These are phyloP conservation scores for Mesoligia furuncula DNA, from an alignment of 2,888 invertebrate species.

Conservation along the genomic window DNA sequence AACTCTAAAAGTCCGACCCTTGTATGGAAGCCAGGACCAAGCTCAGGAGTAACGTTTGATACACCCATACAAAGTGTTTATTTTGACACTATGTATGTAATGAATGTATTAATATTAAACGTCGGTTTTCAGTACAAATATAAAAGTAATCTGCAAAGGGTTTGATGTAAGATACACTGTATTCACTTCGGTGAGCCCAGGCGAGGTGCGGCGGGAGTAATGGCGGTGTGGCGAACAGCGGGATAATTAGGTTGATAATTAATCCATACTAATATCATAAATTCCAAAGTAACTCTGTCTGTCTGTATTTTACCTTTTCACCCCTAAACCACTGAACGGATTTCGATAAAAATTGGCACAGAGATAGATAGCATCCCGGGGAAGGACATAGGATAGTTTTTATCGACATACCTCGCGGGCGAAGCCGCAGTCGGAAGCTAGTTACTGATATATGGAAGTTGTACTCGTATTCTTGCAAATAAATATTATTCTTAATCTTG, in stretches of 20 bases:
- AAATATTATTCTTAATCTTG: not conserved
- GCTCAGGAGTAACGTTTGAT: not conserved
- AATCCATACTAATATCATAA: too few relatives aligned
- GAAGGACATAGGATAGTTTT: too few relatives aligned
- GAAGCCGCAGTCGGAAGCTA: too few relatives aligned
- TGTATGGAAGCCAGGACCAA: not conserved
- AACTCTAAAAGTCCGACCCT: not conserved
- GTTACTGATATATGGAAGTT: not conserved
- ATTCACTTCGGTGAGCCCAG: conserved; percentile 54
- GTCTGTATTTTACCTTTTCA: too few relatives aligned
- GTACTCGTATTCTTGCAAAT: not conserved
- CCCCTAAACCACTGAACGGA: too few relatives aligned
- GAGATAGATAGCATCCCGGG: too few relatives aligned
- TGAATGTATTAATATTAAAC: conserved; percentile 31
- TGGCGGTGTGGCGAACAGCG: conserved; percentile 9
- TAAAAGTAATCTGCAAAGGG: conserved; percentile 61
- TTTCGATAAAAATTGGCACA: too few relatives aligned
- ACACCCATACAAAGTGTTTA: not conserved
- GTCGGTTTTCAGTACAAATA: conserved; percentile 52
- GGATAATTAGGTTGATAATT: not conserved
- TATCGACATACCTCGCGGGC: too few relatives aligned
- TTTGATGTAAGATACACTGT: conserved; percentile 61
- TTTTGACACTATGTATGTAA: conserved; percentile 11
- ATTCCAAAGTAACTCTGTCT: too few relatives aligned
- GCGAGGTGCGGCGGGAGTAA: conserved; percentile 16